These are phyloP conservation scores for Phainopepla nitens DNA, from an alignment of 2,113 vertebrate genomes.

Conservation along the genomic window DNA sequence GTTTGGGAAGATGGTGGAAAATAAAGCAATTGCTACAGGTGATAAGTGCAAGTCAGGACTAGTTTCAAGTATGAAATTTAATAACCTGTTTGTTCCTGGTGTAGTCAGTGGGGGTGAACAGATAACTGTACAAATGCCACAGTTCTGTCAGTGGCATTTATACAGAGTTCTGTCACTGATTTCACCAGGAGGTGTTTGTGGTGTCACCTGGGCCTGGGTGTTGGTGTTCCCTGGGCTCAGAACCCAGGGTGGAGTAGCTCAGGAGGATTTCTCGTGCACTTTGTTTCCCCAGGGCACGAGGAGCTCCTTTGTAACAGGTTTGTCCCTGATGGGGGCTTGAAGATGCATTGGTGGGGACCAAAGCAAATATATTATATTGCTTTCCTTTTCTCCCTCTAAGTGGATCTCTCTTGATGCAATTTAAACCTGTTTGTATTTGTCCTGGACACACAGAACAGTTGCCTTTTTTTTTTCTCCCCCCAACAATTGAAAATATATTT, in stretches of 20 bases:
- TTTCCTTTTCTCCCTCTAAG: neutral
- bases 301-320: neutral
- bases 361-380: neutral
- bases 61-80: neutral
- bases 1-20: neutral
- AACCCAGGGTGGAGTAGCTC: neutral
- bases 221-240: neutral
- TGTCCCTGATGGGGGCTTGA: neutral
- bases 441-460: neutral
- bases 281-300: neutral
- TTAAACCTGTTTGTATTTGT: neutral
- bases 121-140: neutral
- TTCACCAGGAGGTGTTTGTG: neutral
- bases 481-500: neutral
- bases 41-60: neutral
- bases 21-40: neutral
- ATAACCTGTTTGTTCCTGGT: neutral
- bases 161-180: neutral
- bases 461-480: fast-evolving
- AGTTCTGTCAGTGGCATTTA: neutral
- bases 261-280: fast-evolving
- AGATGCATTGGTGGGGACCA: neutral
- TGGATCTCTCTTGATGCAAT: neutral
- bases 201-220: neutral
- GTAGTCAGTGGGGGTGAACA: neutral